A percentile compares a stretch with the other conserved stretches of the same genome.
Evolutionary conservation across 2,888 invertebrate species (phyloP).

Genomic region (Cephus nigrinus): DNA sequence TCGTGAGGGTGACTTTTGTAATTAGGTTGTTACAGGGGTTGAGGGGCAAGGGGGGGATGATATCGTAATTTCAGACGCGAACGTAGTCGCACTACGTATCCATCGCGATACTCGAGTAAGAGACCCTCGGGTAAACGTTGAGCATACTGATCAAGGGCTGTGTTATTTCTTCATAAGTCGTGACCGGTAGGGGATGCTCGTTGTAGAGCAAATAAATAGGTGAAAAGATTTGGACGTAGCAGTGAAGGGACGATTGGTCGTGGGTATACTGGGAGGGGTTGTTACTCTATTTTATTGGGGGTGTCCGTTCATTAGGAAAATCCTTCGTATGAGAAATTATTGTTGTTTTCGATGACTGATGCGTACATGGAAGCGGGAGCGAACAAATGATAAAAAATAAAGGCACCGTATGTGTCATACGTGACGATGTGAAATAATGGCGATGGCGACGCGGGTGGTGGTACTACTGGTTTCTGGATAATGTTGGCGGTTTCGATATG

Average conservation of each 20-base stretch:
- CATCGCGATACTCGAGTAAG: not conserved
- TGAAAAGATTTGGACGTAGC: not conserved
- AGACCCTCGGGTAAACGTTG: too few relatives aligned
- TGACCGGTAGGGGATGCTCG: not conserved
- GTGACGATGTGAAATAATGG: not conserved
- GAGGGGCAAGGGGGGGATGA: too few relatives aligned
- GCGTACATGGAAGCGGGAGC: not conserved
- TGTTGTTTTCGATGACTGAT: not conserved
- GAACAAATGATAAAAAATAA: not conserved
- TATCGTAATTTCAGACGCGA: not conserved
- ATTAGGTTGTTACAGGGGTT: too few relatives aligned
- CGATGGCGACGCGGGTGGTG: not conserved
- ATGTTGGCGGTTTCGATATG: not conserved
- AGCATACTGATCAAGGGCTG: too few relatives aligned
- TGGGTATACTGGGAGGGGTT: not conserved
- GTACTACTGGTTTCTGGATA: not conserved
- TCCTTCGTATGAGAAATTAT: not conserved
- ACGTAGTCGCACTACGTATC: not conserved
- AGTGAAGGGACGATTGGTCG: not conserved
- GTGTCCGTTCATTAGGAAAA: not conserved
- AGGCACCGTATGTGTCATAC: not conserved
- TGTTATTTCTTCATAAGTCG: not conserved
- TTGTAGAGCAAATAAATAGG: not conserved
- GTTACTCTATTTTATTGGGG: not conserved
- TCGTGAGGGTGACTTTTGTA: too few relatives aligned